A percentile compares a stretch with the other conserved stretches of the same genome.
Conservation (phyloP, 2,888 invertebrate genomes). For the Thysanoteuthis rhombus region DNA sequence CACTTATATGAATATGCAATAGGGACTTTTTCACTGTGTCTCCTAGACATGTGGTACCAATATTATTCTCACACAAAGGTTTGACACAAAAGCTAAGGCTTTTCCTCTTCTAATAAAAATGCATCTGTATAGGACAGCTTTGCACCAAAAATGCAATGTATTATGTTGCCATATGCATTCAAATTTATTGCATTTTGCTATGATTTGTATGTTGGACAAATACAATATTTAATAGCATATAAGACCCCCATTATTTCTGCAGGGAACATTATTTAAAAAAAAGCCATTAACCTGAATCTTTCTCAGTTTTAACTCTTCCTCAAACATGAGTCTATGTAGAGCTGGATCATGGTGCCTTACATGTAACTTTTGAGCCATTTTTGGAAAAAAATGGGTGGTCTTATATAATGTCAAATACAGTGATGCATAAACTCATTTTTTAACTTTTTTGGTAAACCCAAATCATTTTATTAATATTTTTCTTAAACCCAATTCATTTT, state of each 20-base stretch:
- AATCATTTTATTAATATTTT: too few species aligned
- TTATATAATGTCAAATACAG: too few species aligned
- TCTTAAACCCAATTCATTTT: too few species aligned
- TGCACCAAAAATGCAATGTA: neutral
- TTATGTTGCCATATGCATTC: neutral
- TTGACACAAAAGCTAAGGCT: neutral
- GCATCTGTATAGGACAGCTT: neutral
- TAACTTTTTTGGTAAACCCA: neutral
- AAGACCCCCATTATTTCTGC: too few species aligned
- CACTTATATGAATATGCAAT: neutral
- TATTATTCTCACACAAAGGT: neutral
- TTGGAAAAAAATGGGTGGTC: too few species aligned
- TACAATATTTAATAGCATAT: too few species aligned
- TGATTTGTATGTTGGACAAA: neutral
- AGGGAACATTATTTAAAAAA: too few species aligned
- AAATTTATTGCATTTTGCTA: neutral
- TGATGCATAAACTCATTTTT: neutral
- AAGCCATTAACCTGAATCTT: too few species aligned
- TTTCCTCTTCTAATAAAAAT: neutral
- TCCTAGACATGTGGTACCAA: neutral
- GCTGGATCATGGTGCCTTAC: too few species aligned
- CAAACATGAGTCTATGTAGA: too few species aligned
- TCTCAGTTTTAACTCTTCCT: too few species aligned
- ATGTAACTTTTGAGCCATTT: too few species aligned
- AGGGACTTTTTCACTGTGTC: neutral